Percentiles rank a stretch among this genome's conserved stretches.
Evolutionary conservation across 2,797 vertebrate species (phyloP).

Genomic region (Phrynocephalus guinanensis): DNA sequence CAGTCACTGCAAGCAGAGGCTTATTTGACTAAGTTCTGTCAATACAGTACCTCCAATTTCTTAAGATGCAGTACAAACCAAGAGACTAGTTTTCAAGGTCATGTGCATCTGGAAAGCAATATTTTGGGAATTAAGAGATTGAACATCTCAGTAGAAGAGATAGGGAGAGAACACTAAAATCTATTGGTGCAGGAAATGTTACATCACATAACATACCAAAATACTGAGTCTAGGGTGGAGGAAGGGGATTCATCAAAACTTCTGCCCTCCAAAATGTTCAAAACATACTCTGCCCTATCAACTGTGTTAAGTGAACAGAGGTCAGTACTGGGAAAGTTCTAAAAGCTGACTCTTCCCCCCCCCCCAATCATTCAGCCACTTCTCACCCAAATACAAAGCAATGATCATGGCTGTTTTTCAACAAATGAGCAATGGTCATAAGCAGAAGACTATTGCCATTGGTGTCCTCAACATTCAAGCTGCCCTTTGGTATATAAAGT

Average conservation of each 20-base stretch:
- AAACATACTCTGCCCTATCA: neutral
- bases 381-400: too few species aligned
- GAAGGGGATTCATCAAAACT: neutral
- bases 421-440: too few species aligned
- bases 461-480: too few species aligned
- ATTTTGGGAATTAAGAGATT: conserved; percentile 23
- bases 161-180: too few species aligned
- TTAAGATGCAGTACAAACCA: conserved; percentile 12
- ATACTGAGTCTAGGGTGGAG: neutral
- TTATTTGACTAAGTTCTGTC: conserved; percentile 18
- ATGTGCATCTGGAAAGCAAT: conserved; percentile 3
- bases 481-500: too few species aligned
- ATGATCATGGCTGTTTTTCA: too few species aligned
- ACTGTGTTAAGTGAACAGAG: neutral
- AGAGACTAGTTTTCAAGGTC: conserved; percentile 27
- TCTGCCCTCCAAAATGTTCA: too few species aligned
- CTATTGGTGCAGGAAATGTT: neutral
- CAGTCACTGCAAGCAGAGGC: neutral
- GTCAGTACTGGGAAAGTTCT: too few species aligned
- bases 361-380: too few species aligned
- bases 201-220: neutral
- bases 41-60: conserved; percentile 10
- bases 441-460: too few species aligned
- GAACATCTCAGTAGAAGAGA: neutral
- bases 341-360: too few species aligned